Conservation (phyloP, 35 echinoderm and acorn worm genomes). For the Lytechinus variegatus region DNA sequence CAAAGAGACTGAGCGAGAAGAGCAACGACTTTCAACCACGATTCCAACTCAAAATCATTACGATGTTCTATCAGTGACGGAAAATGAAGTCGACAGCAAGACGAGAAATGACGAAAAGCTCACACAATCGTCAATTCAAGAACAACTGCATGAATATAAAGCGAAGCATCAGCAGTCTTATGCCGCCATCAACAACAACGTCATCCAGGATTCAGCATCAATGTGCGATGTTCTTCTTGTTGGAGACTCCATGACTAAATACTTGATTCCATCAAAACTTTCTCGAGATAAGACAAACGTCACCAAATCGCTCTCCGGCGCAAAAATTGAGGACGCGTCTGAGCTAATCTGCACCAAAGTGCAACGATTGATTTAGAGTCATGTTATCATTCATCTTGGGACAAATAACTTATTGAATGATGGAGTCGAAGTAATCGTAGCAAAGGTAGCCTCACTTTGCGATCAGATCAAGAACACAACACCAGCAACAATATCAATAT, state of each 20-base stretch:
- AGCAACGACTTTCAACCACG: too few relatives aligned
- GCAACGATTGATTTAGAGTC: background rate
- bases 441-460: background rate
- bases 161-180: too few relatives aligned
- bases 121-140: too few relatives aligned
- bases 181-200: too few relatives aligned
- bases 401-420: background rate
- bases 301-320: background rate
- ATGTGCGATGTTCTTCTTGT: background rate
- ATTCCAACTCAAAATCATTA: too few relatives aligned
- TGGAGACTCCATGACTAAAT: slow-evolving; percentile 10
- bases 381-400: background rate
- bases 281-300: background rate
- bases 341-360: background rate
- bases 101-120: too few relatives aligned
- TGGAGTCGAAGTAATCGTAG: background rate
- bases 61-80: too few relatives aligned
- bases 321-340: background rate
- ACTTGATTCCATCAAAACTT: background rate
- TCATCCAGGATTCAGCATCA: background rate
- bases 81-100: too few relatives aligned
- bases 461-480: background rate
- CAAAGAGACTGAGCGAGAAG: too few relatives aligned
- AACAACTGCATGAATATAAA: too few relatives aligned
- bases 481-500: background rate